Conservation (phyloP, 2,888 invertebrate genomes). For the Zygothrica quintamaculata region DNA sequence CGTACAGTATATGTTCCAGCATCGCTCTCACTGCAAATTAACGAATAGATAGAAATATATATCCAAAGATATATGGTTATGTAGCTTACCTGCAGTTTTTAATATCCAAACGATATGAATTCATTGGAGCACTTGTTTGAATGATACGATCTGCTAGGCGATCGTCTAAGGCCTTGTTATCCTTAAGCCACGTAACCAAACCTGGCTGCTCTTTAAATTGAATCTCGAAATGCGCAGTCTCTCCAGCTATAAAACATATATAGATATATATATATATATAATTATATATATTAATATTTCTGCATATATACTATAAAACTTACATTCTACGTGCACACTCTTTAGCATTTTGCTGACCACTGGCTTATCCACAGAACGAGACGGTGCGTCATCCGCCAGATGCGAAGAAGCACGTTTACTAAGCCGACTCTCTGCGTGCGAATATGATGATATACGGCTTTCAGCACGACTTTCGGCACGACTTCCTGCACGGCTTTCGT, state of each 20-base stretch:
- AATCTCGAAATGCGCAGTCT: constrained; percentile 92
- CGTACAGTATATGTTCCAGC: constrained; percentile 96
- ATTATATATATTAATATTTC: not conserved
- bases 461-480: constrained; percentile 66
- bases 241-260: constrained; percentile 88
- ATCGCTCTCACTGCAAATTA: constrained; percentile 87
- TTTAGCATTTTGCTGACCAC: constrained; percentile 90
- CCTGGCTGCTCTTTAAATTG: constrained; percentile 88
- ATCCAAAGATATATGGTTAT: not conserved
- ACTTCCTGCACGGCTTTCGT: constrained; percentile 60
- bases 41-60: not conserved
- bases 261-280: not conserved
- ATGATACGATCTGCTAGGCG: constrained; percentile 90
- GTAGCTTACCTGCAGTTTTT: constrained; percentile 87
- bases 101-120: constrained; percentile 89
- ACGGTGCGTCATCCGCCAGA: constrained; percentile 54
- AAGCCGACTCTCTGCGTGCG: constrained; percentile 51
- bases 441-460: constrained; percentile 60
- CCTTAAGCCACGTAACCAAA: constrained; percentile 93
- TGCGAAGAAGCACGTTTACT: constrained; percentile 55
- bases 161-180: constrained; percentile 92
- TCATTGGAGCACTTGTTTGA: constrained; percentile 87
- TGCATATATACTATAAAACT: constrained; percentile 86
- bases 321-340: constrained; percentile 92
- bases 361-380: constrained; percentile 87